Base-by-base conservation (phyloP, 2,113 vertebrate genomes). In the Balaeniceps rex region DNA sequence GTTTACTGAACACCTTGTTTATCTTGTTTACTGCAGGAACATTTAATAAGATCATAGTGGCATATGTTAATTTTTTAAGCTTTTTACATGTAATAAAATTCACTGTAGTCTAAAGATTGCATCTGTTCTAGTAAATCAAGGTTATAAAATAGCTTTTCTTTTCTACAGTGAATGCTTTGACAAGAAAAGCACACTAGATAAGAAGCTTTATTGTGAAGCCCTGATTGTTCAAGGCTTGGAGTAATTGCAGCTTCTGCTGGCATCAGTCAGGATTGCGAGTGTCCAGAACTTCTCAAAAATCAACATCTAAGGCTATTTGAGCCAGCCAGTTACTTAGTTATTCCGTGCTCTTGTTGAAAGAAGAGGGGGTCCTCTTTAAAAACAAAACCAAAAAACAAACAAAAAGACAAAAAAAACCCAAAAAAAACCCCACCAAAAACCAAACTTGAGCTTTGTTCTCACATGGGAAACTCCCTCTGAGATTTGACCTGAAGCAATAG, bases 121-220 rank as follows among this genome's bases (percentile, higher is more conserved):
- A 31, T 63, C 63, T 83, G 34, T n/a, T 71, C 58, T 81, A 81
- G 36, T 82, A 91, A 88, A 84, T 87, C 80, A 89, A 78, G 52
- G 65, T 87, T 89, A 68, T 75, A 89, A 92, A 94, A 87, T 8
- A 78, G 77, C 60, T 94, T 95, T 94, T 75, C 57, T 89, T 87
- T 89, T 93, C 68, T 64, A 42, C 72, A 84, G 69, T 68, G 51
- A 96, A 63, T 68, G 69, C 68, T 94, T 66, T 86, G 80, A 78
- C 84, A 94, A 76, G 38, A 60, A 89, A 86, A 83, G 49, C 78
- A 79, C 26, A 18, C 15, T 49, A 88, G 88, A 72, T 94, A 93
- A 85, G 42, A 81, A 83, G 44, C 44, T 90, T 96, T 90, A 85
- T 83, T 10, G 9, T 40, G 84, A 79, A 91, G 44, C 34, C 36